These are phyloP conservation scores for Lutraria lutraria DNA, from an alignment of 2,888 invertebrate genomes.

Conservation along the genomic window DNA sequence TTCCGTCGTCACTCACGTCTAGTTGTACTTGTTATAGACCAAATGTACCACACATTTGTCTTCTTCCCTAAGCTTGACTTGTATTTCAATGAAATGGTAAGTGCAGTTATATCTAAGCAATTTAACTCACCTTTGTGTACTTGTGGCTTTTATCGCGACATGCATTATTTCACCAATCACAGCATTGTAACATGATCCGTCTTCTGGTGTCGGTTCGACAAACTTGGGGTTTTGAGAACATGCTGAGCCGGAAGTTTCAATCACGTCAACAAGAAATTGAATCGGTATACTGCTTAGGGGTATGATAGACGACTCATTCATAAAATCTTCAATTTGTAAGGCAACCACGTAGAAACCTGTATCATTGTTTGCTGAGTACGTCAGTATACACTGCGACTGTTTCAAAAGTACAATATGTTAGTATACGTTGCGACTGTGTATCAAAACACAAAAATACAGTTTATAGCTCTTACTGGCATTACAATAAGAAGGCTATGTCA, in stretches of 20 bases:
- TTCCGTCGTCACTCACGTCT: too few species aligned
- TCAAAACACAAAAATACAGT: not conserved
- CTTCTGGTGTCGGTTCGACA: conserved; percentile 28
- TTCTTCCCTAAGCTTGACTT: too few species aligned
- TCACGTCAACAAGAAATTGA: conserved; percentile 35
- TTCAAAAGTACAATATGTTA: too few species aligned
- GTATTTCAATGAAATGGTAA: too few species aligned
- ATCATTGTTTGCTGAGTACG: not conserved
- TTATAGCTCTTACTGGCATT: too few species aligned
- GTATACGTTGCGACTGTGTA: too few species aligned
- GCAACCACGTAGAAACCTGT: conserved; percentile 38
- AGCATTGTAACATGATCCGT: not conserved
- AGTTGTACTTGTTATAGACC: too few species aligned
- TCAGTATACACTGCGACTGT: not conserved
- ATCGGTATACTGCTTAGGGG: conserved; percentile 47
- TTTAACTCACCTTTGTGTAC: not conserved
- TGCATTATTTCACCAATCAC: conserved; percentile 13
- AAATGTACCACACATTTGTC: too few species aligned
- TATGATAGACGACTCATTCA: not conserved
- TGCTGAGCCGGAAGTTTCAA: not conserved
- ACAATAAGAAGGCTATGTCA: too few species aligned
- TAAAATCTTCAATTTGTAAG: conserved; percentile 47
- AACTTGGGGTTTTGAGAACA: conserved; percentile 18
- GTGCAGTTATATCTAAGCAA: too few species aligned
- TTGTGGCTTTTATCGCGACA: conserved; percentile 24